Base-by-base conservation (phyloP, 1,140 invertebrate genomes). In the Drosophila tsacasi region DNA sequence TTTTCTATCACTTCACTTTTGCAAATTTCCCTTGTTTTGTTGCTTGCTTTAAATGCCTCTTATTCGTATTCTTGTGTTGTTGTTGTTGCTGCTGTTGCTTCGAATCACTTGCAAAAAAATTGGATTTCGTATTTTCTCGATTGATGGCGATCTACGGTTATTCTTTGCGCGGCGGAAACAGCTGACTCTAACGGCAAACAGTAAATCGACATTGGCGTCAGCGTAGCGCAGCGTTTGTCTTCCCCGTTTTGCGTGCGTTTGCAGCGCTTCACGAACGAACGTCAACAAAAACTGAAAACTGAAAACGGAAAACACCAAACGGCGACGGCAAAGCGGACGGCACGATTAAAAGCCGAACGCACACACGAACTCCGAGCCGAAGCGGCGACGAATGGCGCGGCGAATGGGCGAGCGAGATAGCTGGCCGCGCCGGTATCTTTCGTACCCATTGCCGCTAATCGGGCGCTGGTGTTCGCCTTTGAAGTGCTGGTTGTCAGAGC, bases 231-330 rank as follows among this genome's bases (percentile, higher is more conserved):
- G 52, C 62, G 62, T 39, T 47, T 60, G 44, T 61, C 30, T 32
- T 32, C n/a, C 21, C 27, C 64, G 58, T 47, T 66, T 35, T 67
- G 30, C 30, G 42, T 44, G 58, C 57, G 68, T 39, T 62, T 62
- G 76, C 78, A 75, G 78, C 55, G 79, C 54, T 37, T 57, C 54
- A 39, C 54, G 85, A 91, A 83, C 54, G 85, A 86, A 83, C 82
- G 87, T 91, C 86, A 91, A 91, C 79, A 79, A 87, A 87, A 92
- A 92, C 91, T 92, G 81, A 91, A 92, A 79, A 75, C 59, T 92
- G 81, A 91, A 92, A 79, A 76, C 59, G 67, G 66, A 72, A 79
- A 73, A 84, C 81, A 42, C 64, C 69, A 60, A 83, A 72, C 64
- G 73, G 73, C 73, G 61, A 57, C 61, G 72, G 72, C 71, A 64